Evolutionary conservation across 1,140 invertebrate species (phyloP).

Genomic region (Atta colombica): DNA sequence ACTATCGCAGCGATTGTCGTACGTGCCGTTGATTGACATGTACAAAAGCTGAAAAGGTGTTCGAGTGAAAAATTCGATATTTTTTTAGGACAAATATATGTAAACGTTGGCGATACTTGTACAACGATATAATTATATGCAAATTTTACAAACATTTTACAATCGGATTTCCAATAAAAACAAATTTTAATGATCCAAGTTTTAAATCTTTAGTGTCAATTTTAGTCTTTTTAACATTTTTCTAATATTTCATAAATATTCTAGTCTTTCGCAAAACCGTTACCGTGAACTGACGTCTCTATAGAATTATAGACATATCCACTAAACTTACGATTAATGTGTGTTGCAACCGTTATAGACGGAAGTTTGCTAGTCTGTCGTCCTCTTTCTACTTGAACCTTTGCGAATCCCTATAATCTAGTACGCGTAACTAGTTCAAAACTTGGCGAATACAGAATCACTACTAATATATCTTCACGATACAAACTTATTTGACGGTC

Average conservation of each 20-base stretch:
- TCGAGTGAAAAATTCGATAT: conserved; percentile 38
- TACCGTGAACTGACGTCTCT: background rate
- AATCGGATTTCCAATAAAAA: background rate
- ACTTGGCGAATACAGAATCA: conserved; percentile 48
- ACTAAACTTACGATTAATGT: conserved; percentile 40
- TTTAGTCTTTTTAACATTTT: background rate
- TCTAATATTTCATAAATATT: background rate
- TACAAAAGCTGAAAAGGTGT: conserved; percentile 28
- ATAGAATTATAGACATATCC: background rate
- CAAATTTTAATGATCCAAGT: background rate
- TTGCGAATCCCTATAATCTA: conserved; percentile 49
- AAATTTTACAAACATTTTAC: conserved; percentile 4
- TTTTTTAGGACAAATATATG: conserved; percentile 14
- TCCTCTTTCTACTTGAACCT: conserved; percentile 41
- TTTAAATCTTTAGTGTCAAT: background rate
- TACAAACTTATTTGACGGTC: conserved; percentile 37
- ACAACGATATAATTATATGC: background rate
- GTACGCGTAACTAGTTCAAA: conserved; percentile 48
- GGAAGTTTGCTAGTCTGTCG: conserved; percentile 14
- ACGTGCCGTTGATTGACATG: conserved; percentile 46
- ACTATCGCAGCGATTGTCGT: conserved; percentile 44
- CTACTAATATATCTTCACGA: conserved; percentile 39
- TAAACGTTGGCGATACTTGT: background rate
- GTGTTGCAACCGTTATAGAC: conserved; percentile 7
- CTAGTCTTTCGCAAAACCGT: background rate